These are phyloP conservation scores for Gisinianus flammeolus DNA, from an alignment of 2,888 invertebrate species.

Conservation along the genomic window DNA sequence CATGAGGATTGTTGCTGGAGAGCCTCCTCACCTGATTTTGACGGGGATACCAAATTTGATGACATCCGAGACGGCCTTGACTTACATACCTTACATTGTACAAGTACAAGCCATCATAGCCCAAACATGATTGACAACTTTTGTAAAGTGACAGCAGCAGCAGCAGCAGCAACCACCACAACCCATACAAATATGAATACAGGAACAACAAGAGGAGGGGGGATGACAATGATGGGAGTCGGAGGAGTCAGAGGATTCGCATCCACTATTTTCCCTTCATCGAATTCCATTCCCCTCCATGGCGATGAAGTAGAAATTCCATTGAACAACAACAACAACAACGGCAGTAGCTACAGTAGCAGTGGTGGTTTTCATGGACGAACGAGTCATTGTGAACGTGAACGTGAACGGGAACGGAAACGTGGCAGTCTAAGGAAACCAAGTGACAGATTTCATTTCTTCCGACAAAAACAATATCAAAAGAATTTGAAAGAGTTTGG, in stretches of 20 bases:
- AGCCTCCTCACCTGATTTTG: conserved; percentile 9
- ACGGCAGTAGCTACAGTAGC: background rate
- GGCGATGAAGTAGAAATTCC: background rate
- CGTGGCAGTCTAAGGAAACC: conserved; percentile 10
- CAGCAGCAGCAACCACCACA: background rate
- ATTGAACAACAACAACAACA: no score
- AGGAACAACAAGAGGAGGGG: background rate
- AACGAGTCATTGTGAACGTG: no score
- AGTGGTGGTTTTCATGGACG: no score
- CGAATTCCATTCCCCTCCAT: background rate
- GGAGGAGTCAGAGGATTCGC: background rate
- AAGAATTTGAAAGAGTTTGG: conserved; percentile 41
- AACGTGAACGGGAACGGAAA: background rate
- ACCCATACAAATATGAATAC: background rate
- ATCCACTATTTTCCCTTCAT: background rate
- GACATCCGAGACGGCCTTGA: conserved; percentile 18
- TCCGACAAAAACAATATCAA: conserved; percentile 39
- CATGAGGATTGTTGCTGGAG: conserved; percentile 38
- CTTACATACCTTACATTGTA: conserved; percentile 6
- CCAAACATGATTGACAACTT: no score
- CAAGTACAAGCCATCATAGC: background rate
- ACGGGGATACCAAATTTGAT: background rate
- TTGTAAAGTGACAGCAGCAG: background rate
- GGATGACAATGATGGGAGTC: background rate
- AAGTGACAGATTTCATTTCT: conserved; percentile 34